These are phyloP conservation scores for Heliconius melpomene DNA, from an alignment of 1,140 invertebrate genomes.

Conservation along the genomic window DNA sequence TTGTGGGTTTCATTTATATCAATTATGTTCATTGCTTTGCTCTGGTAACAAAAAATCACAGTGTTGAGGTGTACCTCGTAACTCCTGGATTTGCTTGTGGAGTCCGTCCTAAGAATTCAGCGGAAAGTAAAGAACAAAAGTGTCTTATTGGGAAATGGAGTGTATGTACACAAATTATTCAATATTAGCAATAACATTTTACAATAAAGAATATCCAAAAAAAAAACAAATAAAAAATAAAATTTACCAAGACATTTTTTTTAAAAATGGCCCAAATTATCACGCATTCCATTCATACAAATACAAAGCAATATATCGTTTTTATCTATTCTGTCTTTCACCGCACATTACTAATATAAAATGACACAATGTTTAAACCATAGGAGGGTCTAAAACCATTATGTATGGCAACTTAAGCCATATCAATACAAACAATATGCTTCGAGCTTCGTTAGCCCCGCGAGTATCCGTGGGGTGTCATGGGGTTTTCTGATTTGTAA, in stretches of 20 bases:
- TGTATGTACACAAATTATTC: too few species aligned
- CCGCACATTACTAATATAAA: conserved; percentile 21
- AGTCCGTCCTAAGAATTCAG: too few species aligned
- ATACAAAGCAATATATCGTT: not conserved
- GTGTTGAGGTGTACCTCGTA: too few species aligned
- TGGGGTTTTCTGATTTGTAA: conserved; percentile 33
- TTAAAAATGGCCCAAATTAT: not conserved
- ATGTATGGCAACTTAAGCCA: conserved; percentile 42
- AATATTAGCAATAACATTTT: too few species aligned
- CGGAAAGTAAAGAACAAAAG: too few species aligned
- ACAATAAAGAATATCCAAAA: not conserved
- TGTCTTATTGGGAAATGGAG: too few species aligned
- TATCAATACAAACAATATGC: conserved; percentile 48
- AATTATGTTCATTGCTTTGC: too few species aligned
- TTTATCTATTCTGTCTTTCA: not conserved
- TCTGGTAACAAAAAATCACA: too few species aligned
- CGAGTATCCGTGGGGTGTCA: conserved; percentile 38
- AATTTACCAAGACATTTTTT: not conserved
- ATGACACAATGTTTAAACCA: conserved; percentile 35
- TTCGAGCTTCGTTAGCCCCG: conserved; percentile 45
- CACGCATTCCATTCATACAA: not conserved
- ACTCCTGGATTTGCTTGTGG: too few species aligned
- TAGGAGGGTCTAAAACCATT: conserved; percentile 37
- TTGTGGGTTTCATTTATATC: not conserved
- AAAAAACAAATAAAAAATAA: not conserved